Conservation (phyloP, 2,113 vertebrate genomes). For the Colaptes auratus region DNA sequence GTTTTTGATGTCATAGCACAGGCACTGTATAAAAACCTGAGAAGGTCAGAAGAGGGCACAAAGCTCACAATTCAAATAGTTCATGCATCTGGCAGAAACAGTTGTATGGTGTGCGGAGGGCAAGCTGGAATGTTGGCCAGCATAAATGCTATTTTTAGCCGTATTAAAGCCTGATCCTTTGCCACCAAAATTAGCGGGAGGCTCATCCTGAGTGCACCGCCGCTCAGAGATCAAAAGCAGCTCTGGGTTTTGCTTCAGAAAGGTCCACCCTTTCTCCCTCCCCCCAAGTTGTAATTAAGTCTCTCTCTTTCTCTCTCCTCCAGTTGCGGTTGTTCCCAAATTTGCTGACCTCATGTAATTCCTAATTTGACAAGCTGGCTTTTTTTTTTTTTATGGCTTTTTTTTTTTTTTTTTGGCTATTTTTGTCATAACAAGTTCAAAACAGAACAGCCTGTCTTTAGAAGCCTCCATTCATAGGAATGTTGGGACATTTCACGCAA, state of each 20-base stretch:
- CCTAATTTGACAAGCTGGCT: constrained; percentile 57
- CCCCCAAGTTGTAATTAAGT: constrained; percentile 32
- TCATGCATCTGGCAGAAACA: background rate
- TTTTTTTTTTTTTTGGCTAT: constrained; percentile 9
- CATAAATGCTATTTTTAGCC: background rate
- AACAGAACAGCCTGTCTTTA: constrained; percentile 17
- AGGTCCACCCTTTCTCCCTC: background rate
- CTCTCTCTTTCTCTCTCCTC: constrained; percentile 39
- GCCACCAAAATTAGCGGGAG: background rate
- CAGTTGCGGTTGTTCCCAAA: constrained; percentile 21
- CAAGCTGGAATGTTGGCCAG: background rate
- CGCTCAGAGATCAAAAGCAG: background rate
- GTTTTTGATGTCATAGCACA: background rate
- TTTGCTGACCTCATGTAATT: constrained; percentile 69
- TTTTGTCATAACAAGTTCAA: constrained; percentile 28
- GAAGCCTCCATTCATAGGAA: constrained; percentile 27
- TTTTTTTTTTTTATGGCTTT: background rate
- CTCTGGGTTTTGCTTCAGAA: background rate
- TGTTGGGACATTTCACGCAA: background rate
- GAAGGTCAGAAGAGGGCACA: too few species aligned
- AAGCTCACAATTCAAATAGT: background rate
- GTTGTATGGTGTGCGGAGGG: background rate
- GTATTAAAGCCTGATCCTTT: accelerated
- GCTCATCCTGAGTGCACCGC: background rate
- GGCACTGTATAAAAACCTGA: background rate